Evolutionary conservation across 2,113 vertebrate genomes (phyloP).

Genomic region (Pangasianodon gigas): DNA sequence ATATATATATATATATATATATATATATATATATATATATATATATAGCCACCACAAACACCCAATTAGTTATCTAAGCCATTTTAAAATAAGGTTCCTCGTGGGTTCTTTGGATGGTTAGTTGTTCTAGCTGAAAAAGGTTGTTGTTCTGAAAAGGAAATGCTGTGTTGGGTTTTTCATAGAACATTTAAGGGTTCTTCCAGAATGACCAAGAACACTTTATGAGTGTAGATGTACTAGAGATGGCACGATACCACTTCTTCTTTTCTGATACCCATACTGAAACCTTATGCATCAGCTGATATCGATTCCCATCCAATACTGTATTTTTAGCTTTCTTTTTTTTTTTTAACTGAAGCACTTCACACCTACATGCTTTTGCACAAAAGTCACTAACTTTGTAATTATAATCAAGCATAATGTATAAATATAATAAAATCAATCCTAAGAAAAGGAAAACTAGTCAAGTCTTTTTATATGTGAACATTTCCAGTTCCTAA

Average conservation of each 20-base stretch:
- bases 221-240: neutral
- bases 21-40: too few species aligned
- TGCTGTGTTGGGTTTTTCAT: neutral
- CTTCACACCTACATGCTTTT: neutral
- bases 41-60: neutral
- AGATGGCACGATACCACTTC: neutral
- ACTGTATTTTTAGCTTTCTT: too few species aligned
- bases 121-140: neutral
- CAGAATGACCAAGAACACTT: neutral
- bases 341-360: neutral
- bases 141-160: neutral
- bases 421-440: neutral
- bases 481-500: neutral
- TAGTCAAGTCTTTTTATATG: neutral
- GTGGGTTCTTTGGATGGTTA: neutral
- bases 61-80: neutral
- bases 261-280: neutral
- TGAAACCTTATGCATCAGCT: neutral
- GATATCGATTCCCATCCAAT: too few species aligned
- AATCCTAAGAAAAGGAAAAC: neutral
- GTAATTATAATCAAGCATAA: neutral
- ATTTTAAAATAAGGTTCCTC: neutral
- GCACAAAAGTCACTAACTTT: neutral
- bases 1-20: too few species aligned
- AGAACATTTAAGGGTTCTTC: neutral